Percentiles rank a stretch among this genome's conserved stretches.
phyloP scores from a whole-genome alignment of 1,140 invertebrate species.

The Adoxophyes honmai region DNA sequence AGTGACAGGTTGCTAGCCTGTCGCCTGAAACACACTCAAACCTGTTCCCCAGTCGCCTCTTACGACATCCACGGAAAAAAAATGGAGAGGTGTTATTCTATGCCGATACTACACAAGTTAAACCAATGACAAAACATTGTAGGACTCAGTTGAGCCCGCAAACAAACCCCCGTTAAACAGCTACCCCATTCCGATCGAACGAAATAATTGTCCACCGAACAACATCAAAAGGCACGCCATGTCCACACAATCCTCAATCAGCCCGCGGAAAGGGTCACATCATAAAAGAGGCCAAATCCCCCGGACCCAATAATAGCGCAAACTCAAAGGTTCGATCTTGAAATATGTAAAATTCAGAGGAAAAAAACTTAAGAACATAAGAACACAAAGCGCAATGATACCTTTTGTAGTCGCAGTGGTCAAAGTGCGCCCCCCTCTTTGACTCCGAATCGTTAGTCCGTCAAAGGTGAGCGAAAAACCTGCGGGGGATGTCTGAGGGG shows the following conservation, averaged over 20 bases:
- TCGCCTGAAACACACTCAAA: too few species aligned
- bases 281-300: background rate
- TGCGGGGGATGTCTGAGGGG: conserved; percentile 35
- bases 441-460: conserved; percentile 35
- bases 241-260: background rate
- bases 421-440: conserved; percentile 29
- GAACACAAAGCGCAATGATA: conserved; percentile 33
- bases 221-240: background rate
- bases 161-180: too few species aligned
- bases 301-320: background rate
- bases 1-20: too few species aligned
- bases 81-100: too few species aligned
- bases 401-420: conserved; percentile 30
- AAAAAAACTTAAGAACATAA: conserved; percentile 17
- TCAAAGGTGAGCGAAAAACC: conserved; percentile 47
- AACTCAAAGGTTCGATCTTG: conserved; percentile 7
- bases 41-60: too few species aligned
- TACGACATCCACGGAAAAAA: too few species aligned
- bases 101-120: too few species aligned
- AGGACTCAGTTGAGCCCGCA: too few species aligned
- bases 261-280: background rate
- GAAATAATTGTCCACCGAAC: background rate
- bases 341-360: conserved; percentile 16
- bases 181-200: background rate
- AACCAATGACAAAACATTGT: too few species aligned